Base-by-base conservation (phyloP, 2,888 invertebrate species). In the Eupeodes luniger region DNA sequence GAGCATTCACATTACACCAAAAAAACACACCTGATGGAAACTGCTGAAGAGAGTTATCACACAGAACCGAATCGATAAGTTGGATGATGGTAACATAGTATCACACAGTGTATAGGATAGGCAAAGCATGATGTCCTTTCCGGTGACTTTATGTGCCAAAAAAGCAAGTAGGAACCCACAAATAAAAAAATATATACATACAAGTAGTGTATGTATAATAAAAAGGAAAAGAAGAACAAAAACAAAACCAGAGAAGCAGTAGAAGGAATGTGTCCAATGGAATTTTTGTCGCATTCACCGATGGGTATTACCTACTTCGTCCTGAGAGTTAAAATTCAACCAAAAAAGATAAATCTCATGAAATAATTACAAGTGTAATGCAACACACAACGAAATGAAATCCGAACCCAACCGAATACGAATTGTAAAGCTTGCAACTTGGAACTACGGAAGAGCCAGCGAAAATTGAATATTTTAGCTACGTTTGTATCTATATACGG, bases 361-460 rank as follows among this genome's bases (percentile, higher is more conserved):
- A 92, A 93, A 93, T 93, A 93, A 93, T 93, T 92, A 93, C 92
- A 93, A 92, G 92, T 93, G 92, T 93, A 92, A 92, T 88, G 88
- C 88, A 88, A 88, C 84, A 84, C 82, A 86, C 64, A 81, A 55
- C 34, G 77, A 67, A 67, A 55, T 51, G 44, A 47, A 27, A 72
- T 14, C 69, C 14, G 9, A 5, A 40, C 40, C 40, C 1, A 27
- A 27, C 27, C 27, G 27, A 27, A 27, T 27, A 27, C 27, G 27
- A 27, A 27, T 27, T 27, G 27, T 27, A 27, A 3, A 27, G 27
- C 27, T 27, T 27, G 27, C 27, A 27, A 27, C 64, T 10, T 19
- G 70, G 2, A 62, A 57, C 77, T 49, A 84, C 87, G 69, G 81
- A 75, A 78, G 75, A 66, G 75, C 36, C 75, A 66, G 75, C 36